A percentile compares a stretch with the other conserved stretches of the same genome.
Evolutionary conservation across 2,113 vertebrate species (phyloP).

Genomic region (Macquaria australasica): DNA sequence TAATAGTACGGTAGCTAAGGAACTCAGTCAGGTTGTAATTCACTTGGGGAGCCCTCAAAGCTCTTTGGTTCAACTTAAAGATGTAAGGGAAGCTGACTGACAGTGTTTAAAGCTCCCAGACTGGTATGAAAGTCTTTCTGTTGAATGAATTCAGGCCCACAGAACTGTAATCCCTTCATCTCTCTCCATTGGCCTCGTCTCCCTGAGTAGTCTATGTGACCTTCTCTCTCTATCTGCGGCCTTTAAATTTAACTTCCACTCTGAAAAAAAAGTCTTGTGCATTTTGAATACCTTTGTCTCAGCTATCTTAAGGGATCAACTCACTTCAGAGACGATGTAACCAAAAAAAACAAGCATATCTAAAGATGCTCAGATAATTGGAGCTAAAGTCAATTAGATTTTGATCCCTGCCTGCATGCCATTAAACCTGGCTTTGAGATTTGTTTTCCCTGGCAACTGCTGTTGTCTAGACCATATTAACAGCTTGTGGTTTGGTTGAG

Average conservation of each 20-base stretch:
- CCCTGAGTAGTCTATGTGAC: slow-evolving; percentile 27
- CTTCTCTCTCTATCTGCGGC: neutral
- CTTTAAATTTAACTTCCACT: neutral
- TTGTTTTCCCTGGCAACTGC: slow-evolving; percentile 27
- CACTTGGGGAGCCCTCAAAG: slow-evolving; percentile 21
- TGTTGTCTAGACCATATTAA: slow-evolving; percentile 14
- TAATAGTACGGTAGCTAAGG: neutral
- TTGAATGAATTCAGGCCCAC: neutral
- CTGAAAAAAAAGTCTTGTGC: neutral
- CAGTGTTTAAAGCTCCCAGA: slow-evolving; percentile 35
- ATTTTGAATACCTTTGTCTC: neutral
- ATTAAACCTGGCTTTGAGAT: slow-evolving; percentile 16
- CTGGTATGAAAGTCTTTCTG: slow-evolving; percentile 30
- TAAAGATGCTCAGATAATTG: slow-evolving; percentile 20
- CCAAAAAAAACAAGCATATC: neutral
- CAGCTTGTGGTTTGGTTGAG: neutral
- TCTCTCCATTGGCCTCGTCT: slow-evolving; percentile 12
- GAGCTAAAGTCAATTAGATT: slow-evolving; percentile 20
- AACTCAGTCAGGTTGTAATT: slow-evolving; percentile 26
- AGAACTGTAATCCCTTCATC: slow-evolving; percentile 43
- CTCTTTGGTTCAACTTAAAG: slow-evolving; percentile 23
- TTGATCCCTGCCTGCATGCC: slow-evolving; percentile 2
- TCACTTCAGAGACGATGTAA: slow-evolving; percentile 15
- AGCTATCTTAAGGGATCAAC: neutral
- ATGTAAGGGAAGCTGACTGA: slow-evolving; percentile 31